Conservation (phyloP, 2,797 vertebrate species). For the Enteromius unitaeniatus region DNA sequence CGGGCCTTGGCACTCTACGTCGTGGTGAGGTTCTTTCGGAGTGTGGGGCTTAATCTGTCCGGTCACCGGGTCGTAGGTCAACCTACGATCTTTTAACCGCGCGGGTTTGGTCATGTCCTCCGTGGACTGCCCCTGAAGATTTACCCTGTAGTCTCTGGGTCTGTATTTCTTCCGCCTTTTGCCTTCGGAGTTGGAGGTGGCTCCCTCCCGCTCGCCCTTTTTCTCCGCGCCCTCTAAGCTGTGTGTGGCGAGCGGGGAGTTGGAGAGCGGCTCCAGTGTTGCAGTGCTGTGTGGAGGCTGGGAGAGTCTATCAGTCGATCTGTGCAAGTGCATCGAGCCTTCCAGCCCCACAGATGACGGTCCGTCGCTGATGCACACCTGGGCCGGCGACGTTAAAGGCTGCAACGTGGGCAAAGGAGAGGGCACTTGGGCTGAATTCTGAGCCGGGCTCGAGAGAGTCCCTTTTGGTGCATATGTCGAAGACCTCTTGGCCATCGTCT, state of each 20-base stretch:
- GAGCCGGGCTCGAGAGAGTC: slow-evolving; percentile 84
- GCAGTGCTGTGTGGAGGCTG: slow-evolving; percentile 77
- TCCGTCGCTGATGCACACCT: slow-evolving; percentile 78
- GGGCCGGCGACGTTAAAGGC: slow-evolving; percentile 82
- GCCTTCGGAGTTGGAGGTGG: slow-evolving; percentile 81
- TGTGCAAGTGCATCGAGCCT: slow-evolving; percentile 80
- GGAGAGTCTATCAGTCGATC: slow-evolving; percentile 75
- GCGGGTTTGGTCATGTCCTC: slow-evolving; percentile 93
- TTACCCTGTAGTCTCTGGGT: slow-evolving; percentile 90
- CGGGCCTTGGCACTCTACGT: slow-evolving; percentile 76
- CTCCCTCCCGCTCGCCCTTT: slow-evolving; percentile 79
- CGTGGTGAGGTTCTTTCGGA: slow-evolving; percentile 89
- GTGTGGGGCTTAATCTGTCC: slow-evolving; percentile 96
- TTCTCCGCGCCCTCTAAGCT: slow-evolving; percentile 64
- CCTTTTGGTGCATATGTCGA: slow-evolving; percentile 86
- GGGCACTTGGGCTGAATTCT: slow-evolving; percentile 78
- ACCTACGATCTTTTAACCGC: slow-evolving; percentile 96
- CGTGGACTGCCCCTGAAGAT: slow-evolving; percentile 88
- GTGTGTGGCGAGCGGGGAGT: slow-evolving; percentile 63
- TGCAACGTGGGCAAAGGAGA: slow-evolving; percentile 78
- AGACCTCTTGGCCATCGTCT: slow-evolving; percentile 85
- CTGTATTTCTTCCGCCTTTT: slow-evolving; percentile 94
- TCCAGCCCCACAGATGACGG: slow-evolving; percentile 71
- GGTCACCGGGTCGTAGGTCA: slow-evolving; percentile 97
- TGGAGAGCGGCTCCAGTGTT: slow-evolving; percentile 75